Conservation (phyloP, 2,888 invertebrate genomes). For the Harpagoxenus sublaevis region DNA sequence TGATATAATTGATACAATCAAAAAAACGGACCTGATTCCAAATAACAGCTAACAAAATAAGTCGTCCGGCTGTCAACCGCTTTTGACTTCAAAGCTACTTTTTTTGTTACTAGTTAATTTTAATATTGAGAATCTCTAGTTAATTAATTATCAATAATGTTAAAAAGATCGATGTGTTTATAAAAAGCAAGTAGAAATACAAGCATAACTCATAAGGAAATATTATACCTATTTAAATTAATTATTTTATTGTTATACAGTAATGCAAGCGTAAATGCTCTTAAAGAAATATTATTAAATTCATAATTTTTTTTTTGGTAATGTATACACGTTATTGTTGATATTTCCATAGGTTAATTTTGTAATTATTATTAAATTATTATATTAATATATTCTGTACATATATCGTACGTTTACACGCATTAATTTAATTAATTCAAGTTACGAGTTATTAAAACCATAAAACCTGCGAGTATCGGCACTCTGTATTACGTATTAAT, state of each 20-base stretch:
- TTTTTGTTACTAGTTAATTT: too few relatives aligned
- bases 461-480: background rate
- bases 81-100: too few relatives aligned
- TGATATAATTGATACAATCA: too few relatives aligned
- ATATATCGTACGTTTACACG: background rate
- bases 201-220: background rate
- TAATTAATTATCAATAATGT: background rate
- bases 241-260: background rate
- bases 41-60: too few relatives aligned
- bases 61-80: too few relatives aligned
- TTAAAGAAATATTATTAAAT: too few relatives aligned
- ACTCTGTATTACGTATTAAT: constrained; percentile 2
- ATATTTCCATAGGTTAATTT: too few relatives aligned
- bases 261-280: background rate
- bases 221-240: background rate
- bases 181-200: background rate
- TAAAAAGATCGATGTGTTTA: background rate
- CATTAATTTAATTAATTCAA: constrained; percentile 31
- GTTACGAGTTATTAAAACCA: background rate
- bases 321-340: too few relatives aligned
- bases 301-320: too few relatives aligned
- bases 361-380: constrained; percentile 1
- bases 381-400: background rate
- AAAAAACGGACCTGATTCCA: too few relatives aligned
- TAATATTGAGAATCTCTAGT: too few relatives aligned